Conservation (phyloP, 1,140 invertebrate species). For the Lethrus apterus region DNA sequence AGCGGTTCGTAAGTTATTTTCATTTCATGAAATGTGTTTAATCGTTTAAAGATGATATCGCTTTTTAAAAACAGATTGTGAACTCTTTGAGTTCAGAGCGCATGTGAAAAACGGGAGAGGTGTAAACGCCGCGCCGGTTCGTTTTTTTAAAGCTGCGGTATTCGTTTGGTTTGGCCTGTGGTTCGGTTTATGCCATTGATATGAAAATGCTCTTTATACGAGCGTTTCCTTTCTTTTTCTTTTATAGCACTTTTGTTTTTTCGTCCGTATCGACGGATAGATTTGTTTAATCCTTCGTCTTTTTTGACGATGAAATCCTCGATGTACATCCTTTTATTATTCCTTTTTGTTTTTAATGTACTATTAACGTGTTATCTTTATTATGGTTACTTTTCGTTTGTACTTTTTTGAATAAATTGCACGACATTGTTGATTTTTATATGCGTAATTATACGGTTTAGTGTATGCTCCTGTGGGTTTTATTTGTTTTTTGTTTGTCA, state of each 20-base stretch:
- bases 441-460: too few species aligned
- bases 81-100: slow-evolving; percentile 21
- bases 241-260: slow-evolving; percentile 17
- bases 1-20: slow-evolving; percentile 15
- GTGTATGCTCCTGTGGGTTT: too few species aligned
- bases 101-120: slow-evolving; percentile 32
- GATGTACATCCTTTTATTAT: too few species aligned
- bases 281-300: too few species aligned
- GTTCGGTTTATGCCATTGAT: slow-evolving; percentile 19
- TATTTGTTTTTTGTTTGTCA: too few species aligned
- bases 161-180: slow-evolving; percentile 18
- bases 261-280: too few species aligned
- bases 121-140: slow-evolving; percentile 29
- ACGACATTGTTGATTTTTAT: too few species aligned
- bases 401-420: too few species aligned
- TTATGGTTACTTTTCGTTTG: too few species aligned
- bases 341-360: too few species aligned
- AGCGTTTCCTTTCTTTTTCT: slow-evolving; percentile 8
- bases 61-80: slow-evolving; percentile 31
- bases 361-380: too few species aligned
- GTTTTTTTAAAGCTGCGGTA: slow-evolving; percentile 34
- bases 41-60: slow-evolving; percentile 35
- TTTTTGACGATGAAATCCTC: too few species aligned
- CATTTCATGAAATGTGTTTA: slow-evolving; percentile 27
- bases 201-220: slow-evolving; percentile 15